Base-by-base conservation (phyloP, 2,888 invertebrate species). In the Phorcus lineatus region DNA sequence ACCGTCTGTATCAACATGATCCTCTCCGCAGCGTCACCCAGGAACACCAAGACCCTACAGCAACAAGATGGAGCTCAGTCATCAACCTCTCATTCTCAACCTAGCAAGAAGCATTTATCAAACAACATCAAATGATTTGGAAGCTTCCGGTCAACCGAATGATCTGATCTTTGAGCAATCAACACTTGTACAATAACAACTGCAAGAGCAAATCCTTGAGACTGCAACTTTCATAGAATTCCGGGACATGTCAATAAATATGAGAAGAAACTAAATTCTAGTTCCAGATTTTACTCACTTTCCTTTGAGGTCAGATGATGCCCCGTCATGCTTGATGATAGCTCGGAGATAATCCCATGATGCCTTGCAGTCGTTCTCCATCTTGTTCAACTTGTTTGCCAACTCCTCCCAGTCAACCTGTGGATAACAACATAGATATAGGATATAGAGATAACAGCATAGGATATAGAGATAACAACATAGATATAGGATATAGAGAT, bases 271-370 rank as follows among this genome's bases (percentile, higher is more conserved):
- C 11, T n/a, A 52, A 6, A 57, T 24, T 24, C 31, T 4, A 17
- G 7, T 1, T 24, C n/a, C 4, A 47, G 47, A 28, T 24, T 28
- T 0, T 67, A 92, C 94, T 93, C 92, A 95, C 95, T 98, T 98
- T 81, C 96, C 96, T 94, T 97, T 98, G 93, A 97, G 96, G 78
- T 90, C 88, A 80, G 88, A 86, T 22, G 90, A 87, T 82, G 86
- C 90, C 54, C 91, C 91, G 62, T 99, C 99, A 93, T 99, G 98
- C 93, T 98, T 99, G 19, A 97, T 96, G 83, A 99, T 97, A 66
- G 97, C 95, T 94, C 98, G 97, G 92, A 99, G 95, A 93, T 99
- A 96, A 93, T 99, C 98, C 97, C 98, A 99, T 0, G 98, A 98
- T 0, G 97, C 96, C 93, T 99, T 99, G 94, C 99, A 99, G 93